Evolutionary conservation across 2,113 vertebrate genomes (phyloP).

Genomic region (Tor tambroides): DNA sequence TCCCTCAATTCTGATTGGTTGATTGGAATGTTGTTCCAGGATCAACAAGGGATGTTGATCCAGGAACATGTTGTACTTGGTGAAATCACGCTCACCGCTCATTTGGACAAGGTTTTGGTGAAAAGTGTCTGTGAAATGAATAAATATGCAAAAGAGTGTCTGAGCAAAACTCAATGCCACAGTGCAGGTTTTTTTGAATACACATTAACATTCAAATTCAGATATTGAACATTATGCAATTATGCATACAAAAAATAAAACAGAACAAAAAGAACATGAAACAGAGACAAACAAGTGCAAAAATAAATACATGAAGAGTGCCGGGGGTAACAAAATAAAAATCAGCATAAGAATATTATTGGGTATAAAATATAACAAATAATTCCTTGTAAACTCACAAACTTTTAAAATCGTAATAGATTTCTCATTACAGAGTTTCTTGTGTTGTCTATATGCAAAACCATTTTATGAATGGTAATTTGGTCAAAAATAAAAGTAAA

Average conservation of each 20-base stretch:
- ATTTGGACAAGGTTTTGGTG: neutral
- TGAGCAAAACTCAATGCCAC: neutral
- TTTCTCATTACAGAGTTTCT: neutral
- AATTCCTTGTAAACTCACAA: neutral
- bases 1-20: too few species aligned
- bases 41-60: too few species aligned
- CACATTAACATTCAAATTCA: neutral
- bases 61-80: too few species aligned
- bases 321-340: too few species aligned
- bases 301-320: neutral
- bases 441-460: neutral
- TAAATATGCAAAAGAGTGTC: neutral
- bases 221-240: neutral
- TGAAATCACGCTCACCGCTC: too few species aligned
- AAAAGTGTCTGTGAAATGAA: neutral
- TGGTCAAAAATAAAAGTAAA: neutral
- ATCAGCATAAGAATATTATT: too few species aligned
- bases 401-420: neutral
- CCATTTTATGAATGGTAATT: neutral
- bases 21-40: too few species aligned
- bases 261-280: neutral
- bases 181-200: neutral
- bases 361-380: too few species aligned
- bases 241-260: neutral
- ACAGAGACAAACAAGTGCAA: neutral